Conservation (phyloP, 2,113 vertebrate species). For the Cichladusa arquata region DNA sequence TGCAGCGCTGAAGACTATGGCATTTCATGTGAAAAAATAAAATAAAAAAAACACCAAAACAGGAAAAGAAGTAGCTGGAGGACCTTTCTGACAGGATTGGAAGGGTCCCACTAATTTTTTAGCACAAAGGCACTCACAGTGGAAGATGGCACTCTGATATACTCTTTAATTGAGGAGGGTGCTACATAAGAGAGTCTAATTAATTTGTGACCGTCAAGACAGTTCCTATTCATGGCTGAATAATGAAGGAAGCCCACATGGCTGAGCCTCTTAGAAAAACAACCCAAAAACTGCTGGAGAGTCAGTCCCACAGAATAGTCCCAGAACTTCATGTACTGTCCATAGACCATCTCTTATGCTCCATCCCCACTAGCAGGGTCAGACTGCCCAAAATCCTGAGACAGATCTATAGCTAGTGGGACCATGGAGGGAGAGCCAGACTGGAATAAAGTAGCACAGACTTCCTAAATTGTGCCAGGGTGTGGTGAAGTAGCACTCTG, state of each 20-base stretch:
- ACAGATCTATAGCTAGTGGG: background rate
- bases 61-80: background rate
- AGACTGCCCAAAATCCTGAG: background rate
- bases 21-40: background rate
- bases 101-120: background rate
- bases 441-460: background rate
- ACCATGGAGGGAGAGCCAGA: background rate
- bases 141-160: background rate
- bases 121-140: background rate
- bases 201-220: background rate
- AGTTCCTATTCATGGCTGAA: background rate
- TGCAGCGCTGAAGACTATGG: background rate
- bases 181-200: background rate
- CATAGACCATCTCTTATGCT: rapidly evolving
- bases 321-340: background rate
- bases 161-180: background rate
- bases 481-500: background rate
- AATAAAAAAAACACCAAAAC: too few relatives aligned
- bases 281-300: background rate
- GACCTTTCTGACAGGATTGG: background rate
- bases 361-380: background rate
- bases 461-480: background rate
- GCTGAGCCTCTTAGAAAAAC: background rate
- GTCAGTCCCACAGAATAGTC: background rate
- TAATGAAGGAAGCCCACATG: background rate